Evolutionary conservation across 2,888 invertebrate species (phyloP), one percentile per base, ranked within the genome.

Genomic region (Octonoba sinensis): DNA sequence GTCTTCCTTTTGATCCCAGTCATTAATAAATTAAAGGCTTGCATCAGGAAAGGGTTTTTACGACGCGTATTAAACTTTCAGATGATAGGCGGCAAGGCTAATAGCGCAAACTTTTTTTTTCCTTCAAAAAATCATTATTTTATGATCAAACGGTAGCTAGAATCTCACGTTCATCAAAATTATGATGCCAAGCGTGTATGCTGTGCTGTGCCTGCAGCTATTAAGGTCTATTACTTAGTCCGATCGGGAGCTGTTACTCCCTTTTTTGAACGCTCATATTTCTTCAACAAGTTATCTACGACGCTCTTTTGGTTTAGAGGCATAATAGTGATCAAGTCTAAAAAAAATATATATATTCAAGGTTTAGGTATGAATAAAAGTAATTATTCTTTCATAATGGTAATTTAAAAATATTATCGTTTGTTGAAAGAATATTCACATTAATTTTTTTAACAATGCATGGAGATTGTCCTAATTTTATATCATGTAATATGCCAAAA

Each of bases 1-100:
- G 72, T 27, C 67, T 72, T 67, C 73, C 72, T 73, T 79, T 81
- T 81, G 79, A 81, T 81, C 79, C 78, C 46, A 27, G 69, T 74
- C 79, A 81, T 81, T 73, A 81, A 81, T 81, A 81, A 81, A 81
- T 81, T 81, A 81, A 81, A 81, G 79, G 73, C 73, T 57, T 72
- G 71, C 66, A 73, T 64, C 73, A 54, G 67, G 69, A 81, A 72
- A 60, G 65, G 73, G 67, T 81, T 81, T 81, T 81, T 81, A 81
- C 73, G 73, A 64, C 54, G 54, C 73, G 73, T 81, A 81, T 81
- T 81, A 81, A 81, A 81, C 66, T 81, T 81, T 81, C 64, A 73
- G 73, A 69, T 73, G 79, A 81, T 81, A 81, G 79, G 73, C 60
- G 79, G 79, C 49, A 16, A 67, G 73, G 73, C 69, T 81, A 81